Conservation (phyloP, 2,797 vertebrate species). For the Xenentodon cancila region DNA sequence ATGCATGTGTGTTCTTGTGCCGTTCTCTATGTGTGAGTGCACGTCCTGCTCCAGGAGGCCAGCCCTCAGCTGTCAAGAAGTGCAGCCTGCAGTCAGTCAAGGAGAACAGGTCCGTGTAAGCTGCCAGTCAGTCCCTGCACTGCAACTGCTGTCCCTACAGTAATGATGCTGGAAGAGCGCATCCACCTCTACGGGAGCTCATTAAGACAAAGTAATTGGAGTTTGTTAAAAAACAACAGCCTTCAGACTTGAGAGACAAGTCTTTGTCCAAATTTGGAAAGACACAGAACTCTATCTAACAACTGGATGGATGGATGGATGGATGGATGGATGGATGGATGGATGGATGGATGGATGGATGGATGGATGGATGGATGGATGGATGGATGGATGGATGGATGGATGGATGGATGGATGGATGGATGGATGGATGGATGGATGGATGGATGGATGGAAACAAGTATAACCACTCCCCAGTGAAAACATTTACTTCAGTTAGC, state of each 20-base stretch:
- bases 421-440: not conserved
- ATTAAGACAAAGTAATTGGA: conserved; percentile 82
- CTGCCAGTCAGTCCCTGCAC: conserved; percentile 76
- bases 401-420: too few species aligned
- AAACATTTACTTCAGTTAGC: conserved; percentile 10
- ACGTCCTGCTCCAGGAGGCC: conserved; percentile 51
- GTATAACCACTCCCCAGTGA: not conserved
- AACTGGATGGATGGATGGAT: conserved; percentile 8
- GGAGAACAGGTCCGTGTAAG: conserved; percentile 72
- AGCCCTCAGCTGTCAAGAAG: conserved; percentile 76
- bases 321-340: conserved; percentile 8
- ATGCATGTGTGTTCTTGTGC: conserved; percentile 34
- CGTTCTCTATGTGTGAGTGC: conserved; percentile 24
- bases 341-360: too few species aligned
- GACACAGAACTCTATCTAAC: conserved; percentile 32
- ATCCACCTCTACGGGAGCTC: conserved; percentile 73
- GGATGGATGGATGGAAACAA: too few species aligned
- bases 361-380: too few species aligned
- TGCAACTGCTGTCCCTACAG: conserved; percentile 66
- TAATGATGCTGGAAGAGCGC: conserved; percentile 75
- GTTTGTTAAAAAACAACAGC: conserved; percentile 74
- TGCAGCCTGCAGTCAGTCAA: conserved; percentile 74
- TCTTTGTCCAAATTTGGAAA: conserved; percentile 66
- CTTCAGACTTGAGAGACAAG: conserved; percentile 61
- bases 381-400: too few species aligned